These are phyloP conservation scores for Himalopsyche anomala DNA, from an alignment of 2,888 invertebrate genomes.

Conservation along the genomic window DNA sequence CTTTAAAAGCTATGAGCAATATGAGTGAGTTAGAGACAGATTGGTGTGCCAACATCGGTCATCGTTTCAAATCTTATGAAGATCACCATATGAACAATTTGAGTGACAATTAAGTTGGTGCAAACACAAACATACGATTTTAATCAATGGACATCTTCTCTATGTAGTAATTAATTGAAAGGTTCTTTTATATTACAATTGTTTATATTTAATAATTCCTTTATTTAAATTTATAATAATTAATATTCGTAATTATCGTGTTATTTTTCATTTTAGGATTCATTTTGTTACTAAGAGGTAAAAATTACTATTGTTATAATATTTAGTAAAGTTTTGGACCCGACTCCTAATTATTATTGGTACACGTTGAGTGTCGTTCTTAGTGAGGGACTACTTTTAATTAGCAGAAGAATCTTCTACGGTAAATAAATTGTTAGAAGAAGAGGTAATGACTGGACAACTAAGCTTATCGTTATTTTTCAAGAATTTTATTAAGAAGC, in stretches of 20 bases:
- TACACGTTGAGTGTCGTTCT: conserved; percentile 31
- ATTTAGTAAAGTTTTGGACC: conserved; percentile 39
- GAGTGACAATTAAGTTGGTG: no score
- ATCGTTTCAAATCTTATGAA: no score
- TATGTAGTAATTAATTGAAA: no score
- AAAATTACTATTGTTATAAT: conserved; percentile 36
- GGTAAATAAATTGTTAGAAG: neutral
- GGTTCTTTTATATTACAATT: neutral
- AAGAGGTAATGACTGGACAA: neutral
- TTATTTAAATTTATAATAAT: neutral
- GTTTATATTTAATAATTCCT: neutral
- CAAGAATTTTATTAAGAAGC: neutral
- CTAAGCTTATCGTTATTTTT: conserved; percentile 11
- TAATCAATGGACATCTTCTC: no score
- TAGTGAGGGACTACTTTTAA: conserved; percentile 31
- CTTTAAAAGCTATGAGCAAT: no score
- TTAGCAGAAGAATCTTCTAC: conserved; percentile 14
- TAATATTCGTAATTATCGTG: neutral
- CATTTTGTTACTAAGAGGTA: conserved; percentile 39
- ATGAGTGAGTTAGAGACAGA: no score
- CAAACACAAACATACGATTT: no score
- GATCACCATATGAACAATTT: no score
- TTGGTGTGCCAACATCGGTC: no score
- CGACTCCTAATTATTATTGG: conserved; percentile 38
- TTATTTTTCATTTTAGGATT: conserved; percentile 28